A percentile compares a stretch with the other conserved stretches of the same genome.
phyloP scores from a whole-genome alignment of 2,113 vertebrate species.

The Tenrec ecaudatus region DNA sequence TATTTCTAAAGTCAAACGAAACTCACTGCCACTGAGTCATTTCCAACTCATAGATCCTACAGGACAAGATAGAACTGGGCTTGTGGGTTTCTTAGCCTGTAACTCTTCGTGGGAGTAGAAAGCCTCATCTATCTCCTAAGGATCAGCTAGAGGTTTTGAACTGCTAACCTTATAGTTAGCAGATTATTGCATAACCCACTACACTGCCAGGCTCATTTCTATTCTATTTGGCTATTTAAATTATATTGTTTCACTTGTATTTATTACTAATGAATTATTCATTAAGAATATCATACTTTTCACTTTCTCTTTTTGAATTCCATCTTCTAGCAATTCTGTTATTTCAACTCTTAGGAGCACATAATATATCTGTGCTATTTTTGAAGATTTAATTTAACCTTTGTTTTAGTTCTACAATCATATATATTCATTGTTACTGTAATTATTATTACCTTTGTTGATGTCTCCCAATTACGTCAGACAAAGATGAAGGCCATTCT shows the following conservation, averaged over 20 bases:
- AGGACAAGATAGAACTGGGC: too few relatives aligned
- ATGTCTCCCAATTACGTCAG: neutral
- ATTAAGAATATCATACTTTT: neutral
- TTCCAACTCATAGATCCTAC: too few relatives aligned
- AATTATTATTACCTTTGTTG: neutral
- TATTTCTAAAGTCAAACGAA: too few relatives aligned
- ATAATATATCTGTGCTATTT: neutral
- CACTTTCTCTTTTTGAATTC: neutral
- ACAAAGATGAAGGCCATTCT: neutral
- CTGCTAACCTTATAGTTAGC: too few relatives aligned
- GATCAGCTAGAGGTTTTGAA: too few relatives aligned
- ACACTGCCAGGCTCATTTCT: neutral
- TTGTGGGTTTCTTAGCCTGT: too few relatives aligned
- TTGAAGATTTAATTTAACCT: neutral
- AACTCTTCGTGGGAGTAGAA: too few relatives aligned
- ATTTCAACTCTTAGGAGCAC: neutral
- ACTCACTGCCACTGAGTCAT: too few relatives aligned
- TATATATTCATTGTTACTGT: neutral
- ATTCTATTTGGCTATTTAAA: neutral
- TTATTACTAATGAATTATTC: neutral
- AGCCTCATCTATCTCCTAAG: too few relatives aligned
- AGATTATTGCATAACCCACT: too few relatives aligned
- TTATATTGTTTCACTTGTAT: neutral
- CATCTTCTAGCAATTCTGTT: slow-evolving; percentile 2
- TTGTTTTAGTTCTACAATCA: neutral